Conservation (phyloP, 1,140 invertebrate genomes). For the Globodera ellingtonae region DNA sequence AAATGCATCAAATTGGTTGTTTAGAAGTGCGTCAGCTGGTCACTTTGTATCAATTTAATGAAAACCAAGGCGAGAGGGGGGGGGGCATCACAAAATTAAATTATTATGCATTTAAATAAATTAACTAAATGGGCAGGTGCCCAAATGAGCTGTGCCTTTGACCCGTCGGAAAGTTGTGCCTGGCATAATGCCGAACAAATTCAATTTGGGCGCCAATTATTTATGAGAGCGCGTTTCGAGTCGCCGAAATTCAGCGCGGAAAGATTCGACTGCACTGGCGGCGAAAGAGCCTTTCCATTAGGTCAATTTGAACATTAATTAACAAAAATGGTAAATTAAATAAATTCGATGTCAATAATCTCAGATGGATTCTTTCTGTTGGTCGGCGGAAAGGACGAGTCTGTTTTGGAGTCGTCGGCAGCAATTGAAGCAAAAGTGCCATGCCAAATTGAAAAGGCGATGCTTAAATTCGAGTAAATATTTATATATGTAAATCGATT, state of each 20-base stretch:
- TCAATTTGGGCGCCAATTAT: slow-evolving; percentile 24
- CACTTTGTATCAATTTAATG: slow-evolving; percentile 36
- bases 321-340: too few relatives aligned
- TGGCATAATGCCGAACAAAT: slow-evolving; percentile 40
- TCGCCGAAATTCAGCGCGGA: slow-evolving; percentile 40
- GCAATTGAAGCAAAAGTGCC: slow-evolving; percentile 45
- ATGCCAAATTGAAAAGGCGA: slow-evolving; percentile 44
- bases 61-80: slow-evolving; percentile 3
- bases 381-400: slow-evolving; percentile 32
- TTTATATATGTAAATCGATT: neutral
- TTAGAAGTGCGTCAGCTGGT: slow-evolving; percentile 24
- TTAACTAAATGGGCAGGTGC: neutral
- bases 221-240: slow-evolving; percentile 48
- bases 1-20: neutral
- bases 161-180: slow-evolving; percentile 40
- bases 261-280: slow-evolving; percentile 51
- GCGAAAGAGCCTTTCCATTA: slow-evolving; percentile 45
- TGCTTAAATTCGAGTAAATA: slow-evolving; percentile 48
- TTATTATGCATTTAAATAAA: neutral
- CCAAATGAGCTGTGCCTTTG: slow-evolving; percentile 39
- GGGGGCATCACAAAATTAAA: neutral
- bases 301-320: slow-evolving; percentile 25
- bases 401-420: slow-evolving; percentile 27
- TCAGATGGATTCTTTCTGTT: slow-evolving; percentile 52
- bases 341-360: slow-evolving; percentile 2